These are phyloP conservation scores for Taurulus bubalis DNA, from an alignment of 2,113 vertebrate genomes.

Conservation along the genomic window DNA sequence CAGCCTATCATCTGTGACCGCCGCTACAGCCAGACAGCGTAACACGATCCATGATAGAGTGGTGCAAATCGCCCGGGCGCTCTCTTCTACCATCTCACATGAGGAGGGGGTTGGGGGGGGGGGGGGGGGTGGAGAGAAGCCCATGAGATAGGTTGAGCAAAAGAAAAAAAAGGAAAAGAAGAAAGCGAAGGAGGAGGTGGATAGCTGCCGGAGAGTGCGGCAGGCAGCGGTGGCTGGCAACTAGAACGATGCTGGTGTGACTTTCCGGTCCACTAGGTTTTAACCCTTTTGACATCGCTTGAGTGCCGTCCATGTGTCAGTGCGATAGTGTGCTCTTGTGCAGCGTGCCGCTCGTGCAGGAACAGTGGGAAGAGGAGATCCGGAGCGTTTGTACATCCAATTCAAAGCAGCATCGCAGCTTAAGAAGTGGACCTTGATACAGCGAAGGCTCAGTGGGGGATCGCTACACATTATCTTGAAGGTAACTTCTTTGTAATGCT, in stretches of 20 bases:
- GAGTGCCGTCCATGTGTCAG: constrained; percentile 73
- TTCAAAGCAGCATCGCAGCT: constrained; percentile 74
- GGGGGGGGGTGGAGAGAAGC: constrained; percentile 65
- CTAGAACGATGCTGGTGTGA: constrained; percentile 77
- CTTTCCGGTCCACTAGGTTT: constrained; percentile 80
- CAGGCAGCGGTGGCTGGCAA: constrained; percentile 81
- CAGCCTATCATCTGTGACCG: constrained; percentile 91
- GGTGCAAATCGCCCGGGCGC: constrained; percentile 83
- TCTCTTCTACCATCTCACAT: constrained; percentile 82
- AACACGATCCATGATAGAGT: constrained; percentile 89
- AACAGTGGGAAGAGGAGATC: constrained; percentile 74
- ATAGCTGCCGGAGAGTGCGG: constrained; percentile 74
- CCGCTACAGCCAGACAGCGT: constrained; percentile 87
- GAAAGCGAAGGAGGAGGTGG: constrained; percentile 76
- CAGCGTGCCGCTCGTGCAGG: constrained; percentile 63
- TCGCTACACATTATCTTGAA: constrained; percentile 56
- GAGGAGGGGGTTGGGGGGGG: neutral
- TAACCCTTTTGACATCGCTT: constrained; percentile 77
- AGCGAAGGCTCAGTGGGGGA: constrained; percentile 78
- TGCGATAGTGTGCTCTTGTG: constrained; percentile 53
- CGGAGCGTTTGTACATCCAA: constrained; percentile 67
- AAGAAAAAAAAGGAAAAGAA: constrained; percentile 37
- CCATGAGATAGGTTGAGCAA: constrained; percentile 69
- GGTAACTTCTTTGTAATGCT: constrained; percentile 75
- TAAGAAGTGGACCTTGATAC: constrained; percentile 77